phyloP scores from a whole-genome alignment of 1,140 invertebrate species.

The Ruditapes philippinarum region DNA sequence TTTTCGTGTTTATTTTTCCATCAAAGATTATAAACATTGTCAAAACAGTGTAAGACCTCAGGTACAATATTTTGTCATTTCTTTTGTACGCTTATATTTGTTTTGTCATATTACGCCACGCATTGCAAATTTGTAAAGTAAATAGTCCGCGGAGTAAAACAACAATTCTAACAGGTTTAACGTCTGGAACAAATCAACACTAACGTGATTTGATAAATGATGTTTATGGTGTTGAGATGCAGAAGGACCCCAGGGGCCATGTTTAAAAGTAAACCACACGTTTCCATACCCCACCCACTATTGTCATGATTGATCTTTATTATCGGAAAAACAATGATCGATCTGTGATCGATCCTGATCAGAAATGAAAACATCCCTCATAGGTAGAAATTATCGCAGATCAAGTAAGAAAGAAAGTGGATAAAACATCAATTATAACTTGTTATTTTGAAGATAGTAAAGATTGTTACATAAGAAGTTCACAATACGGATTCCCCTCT shows the following conservation, averaged over 20 bases:
- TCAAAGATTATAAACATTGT: too few species aligned
- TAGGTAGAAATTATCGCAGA: not conserved
- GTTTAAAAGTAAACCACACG: not conserved
- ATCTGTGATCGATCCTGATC: conserved; percentile 24
- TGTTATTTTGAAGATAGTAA: not conserved
- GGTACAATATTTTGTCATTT: conserved; percentile 33
- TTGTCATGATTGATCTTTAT: not conserved
- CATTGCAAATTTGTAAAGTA: conserved; percentile 41
- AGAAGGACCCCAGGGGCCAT: not conserved
- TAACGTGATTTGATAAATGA: conserved; percentile 48
- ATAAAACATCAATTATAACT: conserved; percentile 28
- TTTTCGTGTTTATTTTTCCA: too few species aligned
- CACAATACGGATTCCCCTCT: not conserved
- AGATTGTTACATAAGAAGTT: conserved; percentile 10
- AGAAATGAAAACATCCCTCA: conserved; percentile 10
- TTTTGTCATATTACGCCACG: conserved; percentile 24
- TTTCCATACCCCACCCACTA: conserved; percentile 36
- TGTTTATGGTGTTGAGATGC: conserved; percentile 38
- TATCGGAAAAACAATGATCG: conserved; percentile 11
- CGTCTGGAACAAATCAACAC: not conserved
- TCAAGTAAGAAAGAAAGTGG: conserved; percentile 19
- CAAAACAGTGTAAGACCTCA: too few species aligned
- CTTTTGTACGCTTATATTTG: conserved; percentile 3
- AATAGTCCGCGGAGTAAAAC: conserved; percentile 21
- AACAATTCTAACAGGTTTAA: not conserved